Conservation (phyloP, 2,797 vertebrate species). For the Pristis pectinata region DNA sequence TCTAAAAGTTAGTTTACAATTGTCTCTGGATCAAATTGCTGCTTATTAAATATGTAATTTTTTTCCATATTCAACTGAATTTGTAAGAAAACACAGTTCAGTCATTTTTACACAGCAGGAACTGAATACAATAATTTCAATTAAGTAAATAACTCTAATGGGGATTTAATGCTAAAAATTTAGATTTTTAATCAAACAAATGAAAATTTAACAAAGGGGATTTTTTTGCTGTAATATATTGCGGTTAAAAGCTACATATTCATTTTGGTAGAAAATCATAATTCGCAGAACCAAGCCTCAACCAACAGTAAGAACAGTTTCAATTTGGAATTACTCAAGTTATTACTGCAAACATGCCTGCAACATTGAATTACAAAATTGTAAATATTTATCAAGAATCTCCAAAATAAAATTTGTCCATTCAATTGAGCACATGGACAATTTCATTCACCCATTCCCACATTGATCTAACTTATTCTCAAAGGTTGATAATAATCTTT, state of each 20-base stretch:
- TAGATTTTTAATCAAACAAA: neutral
- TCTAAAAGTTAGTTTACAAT: neutral
- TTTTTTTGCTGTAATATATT: neutral
- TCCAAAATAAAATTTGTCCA: neutral
- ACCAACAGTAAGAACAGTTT: neutral
- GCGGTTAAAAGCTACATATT: neutral
- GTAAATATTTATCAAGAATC: neutral
- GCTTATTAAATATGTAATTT: neutral
- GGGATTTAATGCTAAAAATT: neutral
- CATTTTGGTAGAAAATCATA: neutral
- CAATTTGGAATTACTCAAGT: too few relatives aligned
- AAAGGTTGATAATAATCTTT: neutral
- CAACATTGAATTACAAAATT: too few relatives aligned
- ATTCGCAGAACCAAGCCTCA: neutral
- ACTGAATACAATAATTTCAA: neutral
- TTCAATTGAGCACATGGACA: neutral
- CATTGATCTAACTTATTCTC: neutral
- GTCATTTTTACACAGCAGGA: neutral
- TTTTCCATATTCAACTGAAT: neutral
- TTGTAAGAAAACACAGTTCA: neutral
- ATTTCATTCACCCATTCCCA: neutral
- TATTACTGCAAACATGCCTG: too few relatives aligned
- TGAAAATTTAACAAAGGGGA: neutral
- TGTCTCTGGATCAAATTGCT: neutral
- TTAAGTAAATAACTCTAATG: neutral